phyloP scores from a whole-genome alignment of 2,797 vertebrate genomes.

The Taeniopygia guttata region DNA sequence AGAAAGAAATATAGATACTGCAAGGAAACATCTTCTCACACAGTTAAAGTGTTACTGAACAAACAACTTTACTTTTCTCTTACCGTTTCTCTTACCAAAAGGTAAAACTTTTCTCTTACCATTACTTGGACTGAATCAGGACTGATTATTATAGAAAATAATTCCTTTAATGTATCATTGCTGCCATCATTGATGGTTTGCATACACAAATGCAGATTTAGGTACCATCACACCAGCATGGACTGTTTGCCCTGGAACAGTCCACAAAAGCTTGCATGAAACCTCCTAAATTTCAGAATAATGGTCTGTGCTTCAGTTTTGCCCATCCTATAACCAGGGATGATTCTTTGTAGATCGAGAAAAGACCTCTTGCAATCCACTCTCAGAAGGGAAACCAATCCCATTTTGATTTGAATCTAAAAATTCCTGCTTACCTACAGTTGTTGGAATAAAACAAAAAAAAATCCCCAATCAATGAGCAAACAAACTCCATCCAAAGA shows the following conservation, averaged over 20 bases:
- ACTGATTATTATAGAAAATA: background rate
- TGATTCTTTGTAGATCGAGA: background rate
- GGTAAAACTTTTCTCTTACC: background rate
- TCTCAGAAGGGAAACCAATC: background rate
- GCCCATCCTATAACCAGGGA: background rate
- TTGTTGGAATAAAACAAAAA: background rate
- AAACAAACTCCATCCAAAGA: background rate
- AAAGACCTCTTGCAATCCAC: background rate
- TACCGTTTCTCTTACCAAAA: background rate
- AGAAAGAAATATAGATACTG: background rate
- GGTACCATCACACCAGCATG: background rate
- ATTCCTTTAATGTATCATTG: background rate
- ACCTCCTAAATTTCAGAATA: background rate
- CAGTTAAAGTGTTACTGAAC: background rate
- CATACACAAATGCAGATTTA: background rate
- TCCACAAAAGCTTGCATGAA: background rate
- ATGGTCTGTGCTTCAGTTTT: background rate
- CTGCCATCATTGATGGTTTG: background rate
- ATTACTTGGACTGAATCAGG: background rate
- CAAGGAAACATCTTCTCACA: background rate
- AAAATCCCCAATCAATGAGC: background rate
- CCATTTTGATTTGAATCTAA: background rate
- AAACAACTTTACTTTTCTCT: background rate
- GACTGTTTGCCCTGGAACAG: background rate
- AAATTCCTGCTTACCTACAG: background rate